Evolutionary conservation across 1,140 invertebrate genomes (phyloP), one percentile per base, ranked within the genome.

Genomic region (Brachionus calyciflorus): DNA sequence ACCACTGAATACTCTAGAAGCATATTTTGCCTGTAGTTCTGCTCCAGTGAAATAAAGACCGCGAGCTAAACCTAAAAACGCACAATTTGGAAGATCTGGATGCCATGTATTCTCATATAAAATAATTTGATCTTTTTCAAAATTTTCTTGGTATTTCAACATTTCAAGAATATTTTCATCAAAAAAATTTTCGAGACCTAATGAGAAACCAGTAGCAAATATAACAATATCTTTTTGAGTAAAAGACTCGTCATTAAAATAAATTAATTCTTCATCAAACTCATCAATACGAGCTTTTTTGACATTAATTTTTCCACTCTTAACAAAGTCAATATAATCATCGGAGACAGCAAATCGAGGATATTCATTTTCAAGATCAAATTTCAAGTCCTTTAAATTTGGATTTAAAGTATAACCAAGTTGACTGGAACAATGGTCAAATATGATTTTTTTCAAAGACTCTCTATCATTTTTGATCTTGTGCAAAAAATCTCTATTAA

Each of bases 11-110:
- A 69, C 41, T 46, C 46, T 49, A 49, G 10, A 28, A 17, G 17
- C 40, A 14, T 37, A 73, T 12, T 10, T 19, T 24, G 69, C 44
- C 17, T 73, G 69, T 53, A 73, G n/a, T 28, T 73, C 69, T 9
- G 26, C 17, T n/a, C 26, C 46, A 10, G 26, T 26, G 24, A 24
- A 49, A 51, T 19, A 73, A 3, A 51, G 5, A 17, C 69, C 69
- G 14, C 19, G 14, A 4, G 14, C 5, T 14, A 37, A n/a, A 24
- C 69, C 69, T 7, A 51, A 40, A 17, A 73, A 51, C 0, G 46
- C 69, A 19, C 44, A 30, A 73, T 51, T 51, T 5, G 21, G 3
- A n/a, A 73, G 7, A 5, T 40, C 46, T 10, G 44, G 69, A 40
- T 33, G 28, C 7, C 17, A 51, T 28, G 46, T 30, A 55, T 37